A percentile compares a stretch with the other conserved stretches of the same genome.
phyloP scores from a whole-genome alignment of 1,140 invertebrate species.

The Nixonia krombeini region DNA sequence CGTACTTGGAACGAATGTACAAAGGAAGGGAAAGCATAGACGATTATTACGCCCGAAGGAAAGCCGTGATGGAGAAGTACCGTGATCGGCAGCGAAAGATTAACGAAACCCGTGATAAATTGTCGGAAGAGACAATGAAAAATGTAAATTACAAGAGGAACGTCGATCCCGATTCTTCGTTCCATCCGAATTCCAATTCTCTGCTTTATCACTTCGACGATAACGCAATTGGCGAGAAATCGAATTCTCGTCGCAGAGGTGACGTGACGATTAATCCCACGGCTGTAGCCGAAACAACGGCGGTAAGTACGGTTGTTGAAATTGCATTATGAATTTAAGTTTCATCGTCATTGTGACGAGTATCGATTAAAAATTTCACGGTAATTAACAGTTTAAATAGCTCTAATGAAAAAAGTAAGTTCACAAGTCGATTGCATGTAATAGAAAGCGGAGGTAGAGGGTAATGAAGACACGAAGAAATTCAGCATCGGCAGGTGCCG shows the following conservation, averaged over 20 bases:
- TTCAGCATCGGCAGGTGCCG: conserved; percentile 13
- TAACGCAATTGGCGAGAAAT: background rate
- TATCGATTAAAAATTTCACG: background rate
- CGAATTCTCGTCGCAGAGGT: background rate
- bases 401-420: no score
- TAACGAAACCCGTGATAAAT: conserved; percentile 25
- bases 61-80: conserved; percentile 51
- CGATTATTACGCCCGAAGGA: conserved; percentile 47
- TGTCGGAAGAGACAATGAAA: background rate
- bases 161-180: background rate
- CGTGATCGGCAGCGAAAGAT: conserved; percentile 44
- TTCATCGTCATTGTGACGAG: no score
- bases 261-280: background rate
- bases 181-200: background rate
- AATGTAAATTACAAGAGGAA: background rate
- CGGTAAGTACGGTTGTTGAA: no score
- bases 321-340: no score
- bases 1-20: background rate
- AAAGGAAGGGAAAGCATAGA: background rate
- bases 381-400: no score
- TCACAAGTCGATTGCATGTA: no score
- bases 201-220: background rate
- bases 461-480: background rate
- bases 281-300: no score
- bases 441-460: background rate